Conservation (phyloP, 2,888 invertebrate genomes). For the Drosophila mimica region DNA sequence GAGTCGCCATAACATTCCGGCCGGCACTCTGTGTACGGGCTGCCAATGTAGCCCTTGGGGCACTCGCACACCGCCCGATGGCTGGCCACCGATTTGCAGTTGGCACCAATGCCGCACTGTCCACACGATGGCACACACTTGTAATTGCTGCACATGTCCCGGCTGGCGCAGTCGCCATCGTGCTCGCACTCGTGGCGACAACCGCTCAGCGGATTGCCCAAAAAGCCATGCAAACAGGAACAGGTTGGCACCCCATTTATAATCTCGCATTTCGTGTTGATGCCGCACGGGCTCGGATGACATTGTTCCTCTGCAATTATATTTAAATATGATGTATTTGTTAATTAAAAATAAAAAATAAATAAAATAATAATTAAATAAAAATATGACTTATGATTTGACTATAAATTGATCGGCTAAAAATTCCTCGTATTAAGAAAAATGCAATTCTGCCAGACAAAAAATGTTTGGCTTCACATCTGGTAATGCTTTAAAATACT, state of each 20-base stretch:
- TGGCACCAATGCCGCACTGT: constrained; percentile 91
- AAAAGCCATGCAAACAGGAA: constrained; percentile 90
- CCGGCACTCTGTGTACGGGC: constrained; percentile 90
- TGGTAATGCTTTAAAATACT: too few species aligned
- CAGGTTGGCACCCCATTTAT: constrained; percentile 91
- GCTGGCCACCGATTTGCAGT: constrained; percentile 90
- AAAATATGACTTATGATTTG: too few species aligned
- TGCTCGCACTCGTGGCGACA: constrained; percentile 94
- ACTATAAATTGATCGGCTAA: background rate
- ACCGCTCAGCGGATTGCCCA: constrained; percentile 91
- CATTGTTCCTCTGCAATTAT: constrained; percentile 90
- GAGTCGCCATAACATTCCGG: constrained; percentile 92
- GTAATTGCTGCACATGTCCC: constrained; percentile 90
- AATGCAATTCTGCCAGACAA: background rate
- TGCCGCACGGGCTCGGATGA: constrained; percentile 92
- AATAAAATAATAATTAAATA: too few species aligned
- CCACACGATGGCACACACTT: constrained; percentile 91
- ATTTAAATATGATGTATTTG: background rate
- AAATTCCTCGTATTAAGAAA: too few species aligned
- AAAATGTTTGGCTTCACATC: too few species aligned
- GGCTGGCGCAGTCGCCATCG: constrained; percentile 90
- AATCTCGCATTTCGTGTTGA: constrained; percentile 92
- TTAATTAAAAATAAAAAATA: background rate
- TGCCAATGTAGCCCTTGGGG: constrained; percentile 92
- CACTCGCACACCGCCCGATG: constrained; percentile 92